Evolutionary conservation across 2,888 invertebrate species (phyloP).

Genomic region (Willowsia nigromaculata): DNA sequence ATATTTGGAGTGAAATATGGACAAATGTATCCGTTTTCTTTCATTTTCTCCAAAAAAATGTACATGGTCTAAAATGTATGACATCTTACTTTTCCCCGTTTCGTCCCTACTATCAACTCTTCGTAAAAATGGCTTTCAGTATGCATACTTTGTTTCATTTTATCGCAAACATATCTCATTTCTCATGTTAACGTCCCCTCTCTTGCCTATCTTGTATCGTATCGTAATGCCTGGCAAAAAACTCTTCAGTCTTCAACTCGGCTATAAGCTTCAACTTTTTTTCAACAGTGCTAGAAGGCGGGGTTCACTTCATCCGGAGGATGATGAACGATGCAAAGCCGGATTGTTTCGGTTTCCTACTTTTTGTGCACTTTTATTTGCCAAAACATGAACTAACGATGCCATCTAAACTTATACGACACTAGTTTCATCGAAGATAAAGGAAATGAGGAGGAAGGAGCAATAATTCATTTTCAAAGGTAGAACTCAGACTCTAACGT

Average conservation of each 20-base stretch:
- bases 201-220: background rate
- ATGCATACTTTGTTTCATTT: background rate
- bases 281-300: background rate
- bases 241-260: background rate
- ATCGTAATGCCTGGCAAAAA: background rate
- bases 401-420: background rate
- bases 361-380: background rate
- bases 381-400: background rate
- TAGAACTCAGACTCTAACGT: slow-evolving; percentile 5
- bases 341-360: background rate
- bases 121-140: slow-evolving; percentile 8
- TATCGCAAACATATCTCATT: slow-evolving; percentile 12
- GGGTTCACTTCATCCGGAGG: background rate
- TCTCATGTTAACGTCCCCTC: background rate
- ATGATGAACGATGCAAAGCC: background rate
- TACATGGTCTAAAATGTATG: background rate
- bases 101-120: background rate
- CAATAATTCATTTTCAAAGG: background rate
- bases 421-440: background rate
- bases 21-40: slow-evolving; percentile 1
- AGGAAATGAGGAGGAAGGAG: background rate
- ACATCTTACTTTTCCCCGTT: background rate
- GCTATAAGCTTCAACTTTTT: background rate
- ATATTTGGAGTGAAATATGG: background rate
- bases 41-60: background rate